These are phyloP conservation scores for Ciconia nigra DNA, from an alignment of 2,797 vertebrate genomes.

Conservation along the genomic window DNA sequence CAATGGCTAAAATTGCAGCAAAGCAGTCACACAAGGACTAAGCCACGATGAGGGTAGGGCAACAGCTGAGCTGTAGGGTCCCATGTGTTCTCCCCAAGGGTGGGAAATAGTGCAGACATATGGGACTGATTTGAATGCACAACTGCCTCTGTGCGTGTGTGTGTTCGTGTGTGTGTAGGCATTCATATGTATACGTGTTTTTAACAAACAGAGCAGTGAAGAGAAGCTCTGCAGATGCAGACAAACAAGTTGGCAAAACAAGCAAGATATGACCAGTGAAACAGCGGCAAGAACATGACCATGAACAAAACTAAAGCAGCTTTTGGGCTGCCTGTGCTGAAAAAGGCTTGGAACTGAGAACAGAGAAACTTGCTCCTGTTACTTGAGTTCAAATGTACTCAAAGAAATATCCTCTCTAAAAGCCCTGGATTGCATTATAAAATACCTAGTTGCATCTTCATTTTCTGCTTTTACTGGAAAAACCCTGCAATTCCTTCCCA, in stretches of 20 bases:
- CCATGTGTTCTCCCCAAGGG: neutral
- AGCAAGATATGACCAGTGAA: neutral
- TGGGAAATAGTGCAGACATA: neutral
- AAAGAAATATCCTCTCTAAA: neutral
- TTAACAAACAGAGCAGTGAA: neutral
- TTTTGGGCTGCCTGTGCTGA: neutral
- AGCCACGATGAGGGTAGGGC: neutral
- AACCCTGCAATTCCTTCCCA: neutral
- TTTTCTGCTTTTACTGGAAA: neutral
- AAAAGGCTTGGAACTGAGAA: neutral
- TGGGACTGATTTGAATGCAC: neutral
- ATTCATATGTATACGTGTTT: neutral
- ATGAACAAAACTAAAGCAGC: neutral
- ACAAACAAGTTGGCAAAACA: neutral
- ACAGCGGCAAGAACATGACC: rapidly evolving
- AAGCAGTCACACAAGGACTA: neutral
- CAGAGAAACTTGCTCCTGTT: neutral
- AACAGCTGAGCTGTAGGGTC: neutral
- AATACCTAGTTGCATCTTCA: neutral
- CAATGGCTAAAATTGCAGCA: neutral
- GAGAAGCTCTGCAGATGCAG: neutral
- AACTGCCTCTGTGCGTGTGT: neutral
- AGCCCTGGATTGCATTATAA: neutral
- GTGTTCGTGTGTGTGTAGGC: neutral
- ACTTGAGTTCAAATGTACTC: neutral